Base-by-base conservation (phyloP, 2,888 invertebrate species). In the Branchellion lobata region DNA sequence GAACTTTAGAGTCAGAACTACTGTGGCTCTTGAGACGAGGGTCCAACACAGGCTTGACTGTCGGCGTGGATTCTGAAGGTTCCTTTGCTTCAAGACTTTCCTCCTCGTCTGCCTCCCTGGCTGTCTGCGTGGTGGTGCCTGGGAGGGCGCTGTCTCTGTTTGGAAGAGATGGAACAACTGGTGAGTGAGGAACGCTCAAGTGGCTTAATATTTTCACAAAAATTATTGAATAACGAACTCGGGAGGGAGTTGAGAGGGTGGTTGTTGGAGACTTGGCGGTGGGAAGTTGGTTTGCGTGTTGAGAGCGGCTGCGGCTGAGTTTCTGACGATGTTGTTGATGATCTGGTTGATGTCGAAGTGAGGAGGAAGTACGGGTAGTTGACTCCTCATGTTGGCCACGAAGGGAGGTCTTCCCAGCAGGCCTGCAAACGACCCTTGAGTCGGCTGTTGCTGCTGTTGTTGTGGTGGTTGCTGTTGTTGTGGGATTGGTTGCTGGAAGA, bases 291-390 rank as follows among this genome's bases (percentile, higher is more conserved):
- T n/a, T 34, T 57, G 77, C 8, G n/a, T 61, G n/a, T 34, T 61
- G 27, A 53, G 53, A 29, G 5, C 31, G 2, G 40, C 8, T 3
- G 47, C 40, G 3, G 73, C 73, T 2, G 77, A 34, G 65, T 77
- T 77, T 65, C 77, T 77, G n/a, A 77, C 77, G 57, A 77, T 77
- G 61, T 77, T 77, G 33, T 34, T 31, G 33, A 77, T 31, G 34
- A 77, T 77, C 33, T 77, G 77, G 61, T 65, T 65, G 65, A 77
- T 18, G 53, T 77, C 77, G 31, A 77, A 36, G 29, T 34, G 57
- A 0, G 77, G 77, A 33, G 77, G 77, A 1, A 57, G 65, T 14
- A 77, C 29, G n/a, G 77, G 77, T 21, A 57, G 21, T n/a, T 57
- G 61, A 24, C 11, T 8, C 61, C 61, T 18, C 8, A 47, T 18